Conservation (phyloP, 2,888 invertebrate genomes). For the Baccha elongata region DNA sequence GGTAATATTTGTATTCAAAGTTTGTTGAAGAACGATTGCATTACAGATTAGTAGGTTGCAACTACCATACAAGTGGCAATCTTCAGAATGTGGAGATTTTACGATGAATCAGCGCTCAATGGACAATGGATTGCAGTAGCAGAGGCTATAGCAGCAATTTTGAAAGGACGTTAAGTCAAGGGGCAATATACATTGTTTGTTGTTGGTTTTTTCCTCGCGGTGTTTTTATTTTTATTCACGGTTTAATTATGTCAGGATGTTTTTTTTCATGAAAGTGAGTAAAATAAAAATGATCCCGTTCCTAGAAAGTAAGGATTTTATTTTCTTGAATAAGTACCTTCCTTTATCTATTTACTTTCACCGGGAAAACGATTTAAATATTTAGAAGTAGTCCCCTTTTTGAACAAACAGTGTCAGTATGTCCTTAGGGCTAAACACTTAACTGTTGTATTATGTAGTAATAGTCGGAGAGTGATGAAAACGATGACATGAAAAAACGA, state of each 20-base stretch:
- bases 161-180: slow-evolving; percentile 27
- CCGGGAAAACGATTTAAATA: too few species aligned
- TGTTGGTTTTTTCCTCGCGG: slow-evolving; percentile 3
- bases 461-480: too few species aligned
- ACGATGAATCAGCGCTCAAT: slow-evolving; percentile 18
- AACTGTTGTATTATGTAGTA: too few species aligned
- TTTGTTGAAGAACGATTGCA: slow-evolving; percentile 21
- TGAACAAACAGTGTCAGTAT: too few species aligned
- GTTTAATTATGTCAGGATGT: slow-evolving; percentile 22
- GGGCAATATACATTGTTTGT: slow-evolving; percentile 4
- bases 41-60: slow-evolving; percentile 30
- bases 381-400: too few species aligned
- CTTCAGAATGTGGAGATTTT: slow-evolving; percentile 17
- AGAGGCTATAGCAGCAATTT: neutral
- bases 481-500: too few species aligned
- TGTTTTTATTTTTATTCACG: neutral
- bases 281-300: neutral
- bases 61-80: slow-evolving; percentile 8
- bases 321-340: neutral
- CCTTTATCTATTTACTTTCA: too few species aligned
- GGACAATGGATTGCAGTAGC: slow-evolving; percentile 1
- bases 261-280: neutral
- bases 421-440: too few species aligned
- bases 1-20: slow-evolving; percentile 10
- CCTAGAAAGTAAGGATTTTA: neutral